Evolutionary conservation across 2,888 invertebrate species (phyloP), one percentile per base, ranked within the genome.

Genomic region (Synanthedon vespiformis): DNA sequence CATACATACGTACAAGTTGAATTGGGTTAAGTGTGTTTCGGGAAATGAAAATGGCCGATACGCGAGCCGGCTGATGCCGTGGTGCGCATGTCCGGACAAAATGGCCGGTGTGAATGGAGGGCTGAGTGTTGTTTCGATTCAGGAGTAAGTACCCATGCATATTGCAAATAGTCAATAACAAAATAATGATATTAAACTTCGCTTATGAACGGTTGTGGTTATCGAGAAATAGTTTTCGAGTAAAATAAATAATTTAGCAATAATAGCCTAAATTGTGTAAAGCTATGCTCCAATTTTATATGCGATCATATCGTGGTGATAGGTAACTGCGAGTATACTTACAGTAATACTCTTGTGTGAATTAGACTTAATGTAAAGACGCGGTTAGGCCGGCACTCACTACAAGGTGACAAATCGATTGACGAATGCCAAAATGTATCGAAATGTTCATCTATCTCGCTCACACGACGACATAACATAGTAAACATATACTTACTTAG

Each of bases 191-290:
- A 80, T 83, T 84, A 77, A 80, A 86, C 84, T 84, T 86, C 85
- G 85, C 86, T 87, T 87, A 87, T 86, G 86, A 86, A 86, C 78
- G 86, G 87, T 86, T 86, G 87, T 87, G 87, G 81, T 85, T 79
- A 83, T 79, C 83, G 84, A 80, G 79, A 84, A 80, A 84, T 85
- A 84, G 83, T 80, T 86, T 79, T 82, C 80, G 82, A 80, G 73
- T 83, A 73, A 77, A 73, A 80, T 80, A 77, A 82, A 72, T 77
- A 82, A 73, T 75, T 85, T 85, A 86, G 86, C 86, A 86, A 87
- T 87, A 87, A 85, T 86, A 84, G 81, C 85, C 77, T 83, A 80
- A 59, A 60, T 57, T 54, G 57, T 58, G 54, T 57, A 57, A 80
- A 63, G 73, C 74, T 74, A 79, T 74, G 78, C 79, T 82, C 80